Base-by-base conservation (phyloP, 2,888 invertebrate species). In the Achlya flavicornis region DNA sequence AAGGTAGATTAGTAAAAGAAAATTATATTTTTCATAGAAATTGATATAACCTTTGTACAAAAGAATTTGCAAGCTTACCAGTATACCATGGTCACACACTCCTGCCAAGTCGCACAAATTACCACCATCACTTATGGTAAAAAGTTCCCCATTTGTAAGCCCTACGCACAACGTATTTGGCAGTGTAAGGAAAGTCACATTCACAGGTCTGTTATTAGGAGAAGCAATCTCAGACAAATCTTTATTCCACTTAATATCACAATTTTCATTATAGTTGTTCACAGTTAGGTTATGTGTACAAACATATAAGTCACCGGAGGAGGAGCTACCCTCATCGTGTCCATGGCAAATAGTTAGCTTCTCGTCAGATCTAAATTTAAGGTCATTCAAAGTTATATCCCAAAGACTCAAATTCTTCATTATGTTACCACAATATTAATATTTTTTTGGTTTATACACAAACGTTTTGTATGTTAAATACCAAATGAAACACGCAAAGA, bases 161-260 rank as follows among this genome's bases (percentile, higher is more conserved):
- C 90, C 91, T 32, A 93, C 77, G 65, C 88, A 90, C 43, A 94
- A 64, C 33, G 82, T 78, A 70, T 90, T 86, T 6, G 87, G 79
- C 12, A 93, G 78, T 1, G 89, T 79, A 35, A 94, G 77, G 70
- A 84, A 91, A 4, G 90, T 85, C 19, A 92, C 73, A 70, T 90
- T 89, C n/a, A 94, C 75, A 48, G 91, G 90, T 87, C 91, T 74
- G 89, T 90, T 92, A 89, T 94, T 69, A 77, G 90, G 64, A 83
- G 94, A 80, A 26, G 91, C 72, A 61, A 83, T 62, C 38, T 81
- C 75, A 5, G 81, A 78, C 8, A 93, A 71, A 73, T 90, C 84
- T 71, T 80, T 88, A 43, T 67, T 77, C 92, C 93, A 93, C 35
- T 80, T 86, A 57, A 78, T 69, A 67, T 81, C 76, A 64, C 88